Evolutionary conservation across 1,140 invertebrate species (phyloP).

Genomic region (Drosophila novamexicana): DNA sequence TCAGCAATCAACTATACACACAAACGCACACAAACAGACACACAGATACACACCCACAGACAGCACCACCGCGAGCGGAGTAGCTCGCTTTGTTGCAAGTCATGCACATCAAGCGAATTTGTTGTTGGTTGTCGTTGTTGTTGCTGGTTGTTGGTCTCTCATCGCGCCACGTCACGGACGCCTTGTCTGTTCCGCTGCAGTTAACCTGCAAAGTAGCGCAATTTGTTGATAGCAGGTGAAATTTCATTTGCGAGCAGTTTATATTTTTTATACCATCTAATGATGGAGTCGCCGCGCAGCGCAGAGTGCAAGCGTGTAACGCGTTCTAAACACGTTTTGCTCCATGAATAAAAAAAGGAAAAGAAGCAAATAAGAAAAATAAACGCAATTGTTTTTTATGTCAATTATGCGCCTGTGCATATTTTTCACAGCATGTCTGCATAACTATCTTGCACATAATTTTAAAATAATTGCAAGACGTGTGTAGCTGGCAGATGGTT

Average conservation of each 20-base stretch:
- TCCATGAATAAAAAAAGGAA: constrained; percentile 1
- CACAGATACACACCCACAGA: constrained; percentile 10
- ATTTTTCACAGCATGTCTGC: constrained; percentile 11
- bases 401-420: constrained; percentile 40
- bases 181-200: constrained; percentile 75
- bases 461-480: constrained; percentile 22
- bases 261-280: constrained; percentile 68
- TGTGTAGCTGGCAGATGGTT: not conserved
- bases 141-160: constrained; percentile 24
- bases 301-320: constrained; percentile 32
- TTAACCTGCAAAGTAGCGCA: constrained; percentile 82
- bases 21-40: constrained; percentile 18
- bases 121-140: constrained; percentile 35
- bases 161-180: constrained; percentile 40
- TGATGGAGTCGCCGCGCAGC: constrained; percentile 52
- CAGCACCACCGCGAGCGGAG: not conserved
- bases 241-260: constrained; percentile 75
- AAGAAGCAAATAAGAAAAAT: not conserved
- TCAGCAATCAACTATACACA: constrained; percentile 70
- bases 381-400: constrained; percentile 74
- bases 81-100: constrained; percentile 75
- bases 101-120: constrained; percentile 73
- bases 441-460: constrained; percentile 25
- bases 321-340: constrained; percentile 71
- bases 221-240: constrained; percentile 82